Percentiles rank a stretch among this genome's conserved stretches.
Evolutionary conservation across 35 echinoderm and acorn worm species (phyloP).

Genomic region (Stichopus chloronotus): DNA sequence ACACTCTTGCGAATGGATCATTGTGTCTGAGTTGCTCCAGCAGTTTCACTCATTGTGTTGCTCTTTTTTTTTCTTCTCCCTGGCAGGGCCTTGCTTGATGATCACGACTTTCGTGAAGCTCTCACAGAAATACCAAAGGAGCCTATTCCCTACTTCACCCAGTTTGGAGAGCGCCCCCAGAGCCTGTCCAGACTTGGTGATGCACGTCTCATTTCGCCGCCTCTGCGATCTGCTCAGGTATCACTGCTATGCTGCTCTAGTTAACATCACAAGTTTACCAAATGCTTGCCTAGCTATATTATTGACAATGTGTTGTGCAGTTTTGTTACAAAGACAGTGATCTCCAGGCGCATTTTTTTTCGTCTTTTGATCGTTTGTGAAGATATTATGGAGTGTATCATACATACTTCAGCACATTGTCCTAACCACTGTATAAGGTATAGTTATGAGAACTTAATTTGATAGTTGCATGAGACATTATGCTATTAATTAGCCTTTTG

Average conservation of each 20-base stretch:
- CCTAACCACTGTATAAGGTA: no score
- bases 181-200: slow-evolving; percentile 65
- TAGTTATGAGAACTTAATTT: no score
- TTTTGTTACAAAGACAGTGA: neutral
- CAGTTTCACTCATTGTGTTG: no score
- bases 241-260: neutral
- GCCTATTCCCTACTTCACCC: slow-evolving; percentile 92
- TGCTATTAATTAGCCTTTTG: no score
- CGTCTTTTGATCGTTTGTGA: no score
- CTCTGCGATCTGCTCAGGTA: slow-evolving; percentile 39
- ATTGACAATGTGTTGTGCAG: neutral
- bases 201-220: slow-evolving; percentile 41
- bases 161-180: slow-evolving; percentile 88
- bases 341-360: neutral
- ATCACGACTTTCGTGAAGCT: slow-evolving; percentile 93
- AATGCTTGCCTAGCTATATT: neutral
- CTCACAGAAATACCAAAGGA: slow-evolving; percentile 83
- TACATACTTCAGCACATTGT: no score
- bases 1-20: no score
- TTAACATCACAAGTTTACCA: neutral
- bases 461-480: no score
- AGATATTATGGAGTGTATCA: no score
- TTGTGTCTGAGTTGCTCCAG: no score
- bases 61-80: neutral
- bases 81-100: slow-evolving; percentile 84